A percentile compares a stretch with the other conserved stretches of the same genome.
Evolutionary conservation across 2,797 vertebrate genomes (phyloP).

Genomic region (Psittacula echo): DNA sequence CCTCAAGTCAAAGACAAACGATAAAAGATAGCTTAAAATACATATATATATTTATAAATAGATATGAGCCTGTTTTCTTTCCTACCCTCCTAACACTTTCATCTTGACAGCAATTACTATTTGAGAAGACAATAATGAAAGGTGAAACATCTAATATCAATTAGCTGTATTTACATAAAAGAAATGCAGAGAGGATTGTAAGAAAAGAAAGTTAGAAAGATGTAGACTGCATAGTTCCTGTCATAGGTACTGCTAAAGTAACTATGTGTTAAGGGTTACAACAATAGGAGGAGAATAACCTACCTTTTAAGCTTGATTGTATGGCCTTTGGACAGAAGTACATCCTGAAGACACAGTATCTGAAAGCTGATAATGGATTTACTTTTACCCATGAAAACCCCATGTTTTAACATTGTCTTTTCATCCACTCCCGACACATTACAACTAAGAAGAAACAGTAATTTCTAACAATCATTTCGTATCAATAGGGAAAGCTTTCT

Average conservation of each 20-base stretch:
- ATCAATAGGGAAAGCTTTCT: background rate
- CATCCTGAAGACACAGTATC: background rate
- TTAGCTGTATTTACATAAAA: background rate
- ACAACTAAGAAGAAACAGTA: background rate
- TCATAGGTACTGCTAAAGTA: background rate
- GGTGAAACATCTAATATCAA: background rate
- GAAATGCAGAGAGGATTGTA: background rate
- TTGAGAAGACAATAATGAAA: background rate
- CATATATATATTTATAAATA: background rate
- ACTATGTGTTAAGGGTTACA: background rate
- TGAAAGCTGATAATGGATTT: background rate
- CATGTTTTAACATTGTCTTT: background rate
- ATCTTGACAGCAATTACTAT: background rate
- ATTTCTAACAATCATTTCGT: background rate
- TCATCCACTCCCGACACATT: background rate
- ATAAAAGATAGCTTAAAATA: background rate
- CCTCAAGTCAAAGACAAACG: background rate
- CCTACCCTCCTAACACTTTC: background rate
- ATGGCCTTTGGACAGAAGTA: background rate
- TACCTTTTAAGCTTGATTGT: background rate
- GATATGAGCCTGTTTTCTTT: background rate
- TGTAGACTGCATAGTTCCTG: background rate
- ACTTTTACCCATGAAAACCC: background rate
- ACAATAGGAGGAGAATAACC: background rate
- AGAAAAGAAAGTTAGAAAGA: background rate